Conservation (phyloP, 2,113 vertebrate species). For the Albula goreensis region DNA sequence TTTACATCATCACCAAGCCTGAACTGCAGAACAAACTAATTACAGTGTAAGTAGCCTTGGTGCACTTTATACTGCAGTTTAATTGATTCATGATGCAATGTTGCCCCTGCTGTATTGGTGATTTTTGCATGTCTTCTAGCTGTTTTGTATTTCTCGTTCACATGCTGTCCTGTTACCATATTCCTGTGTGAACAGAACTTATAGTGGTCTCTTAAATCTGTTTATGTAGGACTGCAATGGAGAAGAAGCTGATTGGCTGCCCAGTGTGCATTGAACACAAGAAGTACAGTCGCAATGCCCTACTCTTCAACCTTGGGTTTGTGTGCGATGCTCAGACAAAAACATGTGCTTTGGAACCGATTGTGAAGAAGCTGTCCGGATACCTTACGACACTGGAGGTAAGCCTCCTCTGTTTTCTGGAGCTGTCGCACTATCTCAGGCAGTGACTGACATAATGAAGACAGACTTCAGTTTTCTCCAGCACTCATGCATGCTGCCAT, state of each 20-base stretch:
- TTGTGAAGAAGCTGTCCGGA: slow-evolving; percentile 95
- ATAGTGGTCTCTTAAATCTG: slow-evolving; percentile 14
- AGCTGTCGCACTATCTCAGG: neutral
- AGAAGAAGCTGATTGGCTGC: slow-evolving; percentile 95
- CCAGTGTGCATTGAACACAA: slow-evolving; percentile 98
- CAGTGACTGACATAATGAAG: neutral
- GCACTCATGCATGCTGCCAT: too few species aligned
- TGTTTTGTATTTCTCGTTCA: neutral
- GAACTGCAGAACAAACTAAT: slow-evolving; percentile 98
- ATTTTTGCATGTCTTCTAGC: neutral
- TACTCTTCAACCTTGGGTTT: slow-evolving; percentile 94
- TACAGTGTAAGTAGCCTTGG: slow-evolving; percentile 83
- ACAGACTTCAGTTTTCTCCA: too few species aligned
- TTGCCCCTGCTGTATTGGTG: neutral
- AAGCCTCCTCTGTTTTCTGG: slow-evolving; percentile 21
- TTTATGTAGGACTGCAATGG: slow-evolving; percentile 87
- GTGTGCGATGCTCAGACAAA: slow-evolving; percentile 92
- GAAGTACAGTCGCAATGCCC: slow-evolving; percentile 93
- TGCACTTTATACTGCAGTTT: neutral
- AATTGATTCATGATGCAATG: neutral
- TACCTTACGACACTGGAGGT: slow-evolving; percentile 97
- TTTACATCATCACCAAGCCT: slow-evolving; percentile 97
- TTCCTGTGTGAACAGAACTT: neutral
- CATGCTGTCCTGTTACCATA: neutral
- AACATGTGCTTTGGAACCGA: slow-evolving; percentile 91